phyloP scores from a whole-genome alignment of 64 coral and sea anemone genomes.

The Dendrophyllia cribrosa region DNA sequence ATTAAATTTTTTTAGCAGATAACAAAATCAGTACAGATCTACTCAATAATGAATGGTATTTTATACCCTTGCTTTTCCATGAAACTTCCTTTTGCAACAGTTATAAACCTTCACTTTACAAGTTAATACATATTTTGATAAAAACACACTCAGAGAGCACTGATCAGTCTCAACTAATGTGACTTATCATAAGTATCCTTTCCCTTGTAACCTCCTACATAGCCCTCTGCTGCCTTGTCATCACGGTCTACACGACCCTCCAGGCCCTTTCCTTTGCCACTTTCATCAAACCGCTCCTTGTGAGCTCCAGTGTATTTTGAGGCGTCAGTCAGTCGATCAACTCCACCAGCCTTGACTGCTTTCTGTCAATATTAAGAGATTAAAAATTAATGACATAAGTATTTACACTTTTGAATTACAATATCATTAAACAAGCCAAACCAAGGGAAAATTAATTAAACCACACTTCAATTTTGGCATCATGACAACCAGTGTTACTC shows the following conservation, averaged over 20 bases:
- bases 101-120: too few species aligned
- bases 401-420: too few species aligned
- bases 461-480: too few species aligned
- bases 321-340: constrained; percentile 91
- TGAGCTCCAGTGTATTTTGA: constrained; percentile 93
- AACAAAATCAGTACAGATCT: too few species aligned
- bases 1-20: too few species aligned
- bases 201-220: constrained; percentile 94
- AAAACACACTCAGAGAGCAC: background rate
- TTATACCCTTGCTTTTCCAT: too few species aligned
- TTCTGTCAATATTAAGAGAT: constrained; percentile 60
- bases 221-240: constrained; percentile 74
- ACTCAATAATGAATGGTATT: too few species aligned
- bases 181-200: constrained; percentile 86
- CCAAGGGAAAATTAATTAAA: too few species aligned
- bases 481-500: too few species aligned
- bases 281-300: constrained; percentile 93
- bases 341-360: constrained; percentile 76
- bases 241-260: constrained; percentile 85
- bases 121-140: too few species aligned
- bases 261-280: constrained; percentile 91
- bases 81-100: too few species aligned
- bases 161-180: constrained; percentile 30
- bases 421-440: too few species aligned
- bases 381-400: background rate